Percentiles rank a stretch among this genome's conserved stretches.
phyloP scores from a whole-genome alignment of 2,113 vertebrate species.

The Eudyptes chrysolophus region DNA sequence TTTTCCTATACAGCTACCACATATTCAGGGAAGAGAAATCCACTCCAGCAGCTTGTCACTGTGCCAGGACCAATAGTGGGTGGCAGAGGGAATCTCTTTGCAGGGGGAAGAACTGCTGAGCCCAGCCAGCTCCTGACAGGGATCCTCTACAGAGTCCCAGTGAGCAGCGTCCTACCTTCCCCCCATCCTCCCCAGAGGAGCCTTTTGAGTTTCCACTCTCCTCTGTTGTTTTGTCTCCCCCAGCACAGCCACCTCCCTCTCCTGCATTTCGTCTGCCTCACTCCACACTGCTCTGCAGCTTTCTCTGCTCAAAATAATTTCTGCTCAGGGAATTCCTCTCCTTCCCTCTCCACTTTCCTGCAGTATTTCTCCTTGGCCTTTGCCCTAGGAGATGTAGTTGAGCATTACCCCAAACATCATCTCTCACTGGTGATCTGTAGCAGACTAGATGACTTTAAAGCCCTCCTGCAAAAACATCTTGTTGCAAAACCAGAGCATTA shows the following conservation, averaged over 20 bases:
- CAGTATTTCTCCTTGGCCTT: slow-evolving; percentile 40
- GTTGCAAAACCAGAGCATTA: background rate
- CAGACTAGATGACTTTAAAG: background rate
- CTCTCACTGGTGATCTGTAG: background rate
- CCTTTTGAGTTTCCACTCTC: background rate
- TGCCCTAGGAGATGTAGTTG: slow-evolving; percentile 37
- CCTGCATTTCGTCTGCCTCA: slow-evolving; percentile 1
- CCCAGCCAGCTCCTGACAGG: background rate
- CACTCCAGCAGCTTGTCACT: background rate
- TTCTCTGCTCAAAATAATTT: slow-evolving; percentile 46
- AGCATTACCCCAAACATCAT: slow-evolving; percentile 20
- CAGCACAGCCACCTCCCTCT: background rate
- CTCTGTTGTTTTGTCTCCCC: background rate
- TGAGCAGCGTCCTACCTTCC: background rate
- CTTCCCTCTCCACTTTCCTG: background rate
- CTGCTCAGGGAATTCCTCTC: slow-evolving; percentile 54
- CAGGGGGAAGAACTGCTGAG: slow-evolving; percentile 5
- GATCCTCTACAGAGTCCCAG: background rate
- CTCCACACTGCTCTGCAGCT: slow-evolving; percentile 22
- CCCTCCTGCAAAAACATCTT: background rate
- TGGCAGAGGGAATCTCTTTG: slow-evolving; percentile 43
- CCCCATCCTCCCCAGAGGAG: background rate
- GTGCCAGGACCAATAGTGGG: background rate
- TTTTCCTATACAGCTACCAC: background rate
- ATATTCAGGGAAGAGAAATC: background rate